Conservation (phyloP, 2,888 invertebrate genomes). For the Lottia scabra region DNA sequence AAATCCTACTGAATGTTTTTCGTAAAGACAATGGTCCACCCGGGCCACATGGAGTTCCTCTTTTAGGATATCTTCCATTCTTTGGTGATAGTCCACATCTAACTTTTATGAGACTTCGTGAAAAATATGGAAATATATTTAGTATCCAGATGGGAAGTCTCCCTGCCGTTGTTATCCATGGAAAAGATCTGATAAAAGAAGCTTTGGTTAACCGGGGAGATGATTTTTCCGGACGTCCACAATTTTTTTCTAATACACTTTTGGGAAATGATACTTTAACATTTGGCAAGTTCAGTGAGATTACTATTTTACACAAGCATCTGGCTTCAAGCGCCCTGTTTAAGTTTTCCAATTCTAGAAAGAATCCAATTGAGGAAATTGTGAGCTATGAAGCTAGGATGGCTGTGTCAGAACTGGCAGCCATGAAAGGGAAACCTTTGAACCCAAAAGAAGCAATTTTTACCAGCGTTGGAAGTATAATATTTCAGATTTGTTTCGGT, state of each 20-base stretch:
- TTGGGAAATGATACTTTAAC: constrained; percentile 18
- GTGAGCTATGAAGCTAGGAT: constrained; percentile 20
- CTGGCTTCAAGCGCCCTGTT: constrained; percentile 33
- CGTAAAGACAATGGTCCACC: constrained; percentile 11
- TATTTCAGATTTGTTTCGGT: constrained; percentile 36
- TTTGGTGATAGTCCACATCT: constrained; percentile 30
- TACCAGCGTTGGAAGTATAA: constrained; percentile 22
- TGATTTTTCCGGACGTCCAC: constrained; percentile 32
- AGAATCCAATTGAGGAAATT: constrained; percentile 24
- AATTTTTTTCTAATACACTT: constrained; percentile 24
- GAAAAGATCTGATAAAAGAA: constrained; percentile 24
- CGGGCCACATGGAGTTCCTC: constrained; percentile 37
- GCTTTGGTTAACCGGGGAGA: constrained; percentile 22
- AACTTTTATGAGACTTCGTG: constrained; percentile 30
- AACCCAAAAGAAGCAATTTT: constrained; percentile 18
- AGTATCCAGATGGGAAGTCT: constrained; percentile 36
- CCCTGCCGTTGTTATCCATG: constrained; percentile 37
- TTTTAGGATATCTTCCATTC: constrained; percentile 40
- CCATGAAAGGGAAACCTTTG: constrained; percentile 6
- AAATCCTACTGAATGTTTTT: background rate
- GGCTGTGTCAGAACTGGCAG: constrained; percentile 12
- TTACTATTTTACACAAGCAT: constrained; percentile 35
- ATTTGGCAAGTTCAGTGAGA: constrained; percentile 20
- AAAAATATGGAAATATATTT: constrained; percentile 37
- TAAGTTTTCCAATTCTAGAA: constrained; percentile 25